A percentile compares a stretch with the other conserved stretches of the same genome.
Evolutionary conservation across 2,113 vertebrate genomes (phyloP).

Genomic region (pig (Sus scrofa)): DNA sequence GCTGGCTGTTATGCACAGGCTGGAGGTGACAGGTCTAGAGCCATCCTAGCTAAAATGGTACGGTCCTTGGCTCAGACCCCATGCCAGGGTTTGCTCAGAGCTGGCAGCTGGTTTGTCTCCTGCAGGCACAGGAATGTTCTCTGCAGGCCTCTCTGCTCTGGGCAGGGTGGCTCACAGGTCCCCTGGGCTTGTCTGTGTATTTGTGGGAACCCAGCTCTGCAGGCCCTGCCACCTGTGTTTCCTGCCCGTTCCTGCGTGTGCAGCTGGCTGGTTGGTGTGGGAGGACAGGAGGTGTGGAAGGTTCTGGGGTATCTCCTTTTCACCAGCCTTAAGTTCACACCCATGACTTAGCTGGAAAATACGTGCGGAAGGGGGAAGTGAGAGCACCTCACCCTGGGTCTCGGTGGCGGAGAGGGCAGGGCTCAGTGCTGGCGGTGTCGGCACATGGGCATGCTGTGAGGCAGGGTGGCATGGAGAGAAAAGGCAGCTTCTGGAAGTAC

Average conservation of each 20-base stretch:
- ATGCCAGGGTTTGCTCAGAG: background rate
- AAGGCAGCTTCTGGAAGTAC: conserved; percentile 15
- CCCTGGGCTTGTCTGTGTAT: background rate
- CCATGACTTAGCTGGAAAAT: background rate
- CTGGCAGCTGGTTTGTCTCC: background rate
- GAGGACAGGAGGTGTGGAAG: background rate
- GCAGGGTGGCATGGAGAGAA: background rate
- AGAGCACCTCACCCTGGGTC: background rate
- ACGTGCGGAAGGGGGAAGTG: background rate
- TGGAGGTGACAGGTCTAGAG: background rate
- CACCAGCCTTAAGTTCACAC: background rate
- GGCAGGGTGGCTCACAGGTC: background rate
- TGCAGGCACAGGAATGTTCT: background rate
- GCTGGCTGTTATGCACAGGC: background rate
- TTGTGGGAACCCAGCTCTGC: background rate
- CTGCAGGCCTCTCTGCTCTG: background rate
- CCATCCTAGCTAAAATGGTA: background rate
- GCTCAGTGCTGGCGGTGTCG: no score
- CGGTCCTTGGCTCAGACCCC: background rate
- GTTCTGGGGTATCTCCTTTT: background rate
- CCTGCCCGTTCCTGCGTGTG: background rate
- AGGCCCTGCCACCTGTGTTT: background rate
- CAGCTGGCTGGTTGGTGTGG: background rate
- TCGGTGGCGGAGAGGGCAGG: background rate
- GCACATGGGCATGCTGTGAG: accelerated